Evolutionary conservation across 1,140 invertebrate genomes (phyloP), one percentile per base, ranked within the genome.

Genomic region (Tachypleus tridentatus): DNA sequence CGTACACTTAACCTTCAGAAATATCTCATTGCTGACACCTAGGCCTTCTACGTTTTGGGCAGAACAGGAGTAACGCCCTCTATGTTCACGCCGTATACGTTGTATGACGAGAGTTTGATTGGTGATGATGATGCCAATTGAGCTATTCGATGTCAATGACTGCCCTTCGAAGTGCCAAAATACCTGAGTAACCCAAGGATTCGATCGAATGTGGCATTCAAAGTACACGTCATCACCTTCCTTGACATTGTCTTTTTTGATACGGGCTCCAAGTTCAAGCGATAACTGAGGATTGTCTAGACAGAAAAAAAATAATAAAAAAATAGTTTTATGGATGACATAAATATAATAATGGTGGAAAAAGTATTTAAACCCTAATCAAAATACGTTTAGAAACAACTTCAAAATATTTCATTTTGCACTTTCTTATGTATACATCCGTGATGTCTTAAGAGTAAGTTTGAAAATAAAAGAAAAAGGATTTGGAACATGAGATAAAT

Each of bases 211-310:
- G 11, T 67, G n/a, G 77, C 89, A 92, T 77, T 92, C 89, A 71
- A 93, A 87, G 76, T 91, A 92, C 60, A 93, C 89, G 76, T 92
- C 89, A 58, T 91, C 87, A 52, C 87, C 88, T 78, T 93, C 70
- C 51, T 63, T 64, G 58, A 71, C 89, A 51, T 61, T 58, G 6
- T 63, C 60, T 48, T 60, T 63, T 51, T 67, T 69, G 53, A 67
- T 64, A 29, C 59, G 67, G 7, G 63, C 59, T 50, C 68, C 65
- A 8, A 69, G 56, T 48, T 60, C 50, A 7, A 69, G 56, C 1
- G 65, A 63, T 11, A 69, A 58, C 60, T 69, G 56, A 52, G 68
- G 68, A 50, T 60, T 6, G 62, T 64, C 68, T 69, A 54, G n/a
- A 29, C 29, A 29, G n/a, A n/a, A n/a, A n/a, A 29, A 29, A 29